Percentiles rank a stretch among this genome's conserved stretches.
Conservation (phyloP, 2,113 vertebrate species). For the Onychostruthus taczanowskii region DNA sequence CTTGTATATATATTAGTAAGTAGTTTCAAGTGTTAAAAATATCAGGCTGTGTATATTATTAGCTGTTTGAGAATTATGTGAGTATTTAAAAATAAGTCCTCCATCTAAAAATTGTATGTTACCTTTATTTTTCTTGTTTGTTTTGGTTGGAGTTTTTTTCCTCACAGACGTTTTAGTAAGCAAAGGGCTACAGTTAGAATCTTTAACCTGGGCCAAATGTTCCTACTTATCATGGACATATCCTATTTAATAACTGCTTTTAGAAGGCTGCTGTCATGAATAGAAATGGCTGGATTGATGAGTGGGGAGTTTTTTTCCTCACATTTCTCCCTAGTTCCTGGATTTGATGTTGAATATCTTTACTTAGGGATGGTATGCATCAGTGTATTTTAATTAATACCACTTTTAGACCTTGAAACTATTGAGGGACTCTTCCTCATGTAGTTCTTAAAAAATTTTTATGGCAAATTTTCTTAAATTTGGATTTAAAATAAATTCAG, state of each 20-base stretch:
- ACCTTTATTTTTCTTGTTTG: not conserved
- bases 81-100: not conserved
- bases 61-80: not conserved
- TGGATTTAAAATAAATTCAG: not conserved
- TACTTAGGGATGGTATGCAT: not conserved
- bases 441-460: not conserved
- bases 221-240: not conserved
- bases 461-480: not conserved
- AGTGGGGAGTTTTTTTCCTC: not conserved
- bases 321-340: not conserved
- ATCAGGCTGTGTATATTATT: not conserved
- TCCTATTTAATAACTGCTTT: not conserved
- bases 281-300: not conserved
- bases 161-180: not conserved
- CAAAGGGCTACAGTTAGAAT: not conserved
- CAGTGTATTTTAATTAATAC: not conserved
- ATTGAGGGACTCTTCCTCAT: not conserved
- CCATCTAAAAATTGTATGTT: not conserved
- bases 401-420: not conserved
- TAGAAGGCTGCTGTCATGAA: not conserved
- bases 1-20: not conserved
- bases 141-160: not conserved
- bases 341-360: not conserved
- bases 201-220: not conserved
- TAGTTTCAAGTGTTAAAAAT: not conserved